phyloP scores from a whole-genome alignment of 2,888 invertebrate genomes.

The Hylaea fasciaria region DNA sequence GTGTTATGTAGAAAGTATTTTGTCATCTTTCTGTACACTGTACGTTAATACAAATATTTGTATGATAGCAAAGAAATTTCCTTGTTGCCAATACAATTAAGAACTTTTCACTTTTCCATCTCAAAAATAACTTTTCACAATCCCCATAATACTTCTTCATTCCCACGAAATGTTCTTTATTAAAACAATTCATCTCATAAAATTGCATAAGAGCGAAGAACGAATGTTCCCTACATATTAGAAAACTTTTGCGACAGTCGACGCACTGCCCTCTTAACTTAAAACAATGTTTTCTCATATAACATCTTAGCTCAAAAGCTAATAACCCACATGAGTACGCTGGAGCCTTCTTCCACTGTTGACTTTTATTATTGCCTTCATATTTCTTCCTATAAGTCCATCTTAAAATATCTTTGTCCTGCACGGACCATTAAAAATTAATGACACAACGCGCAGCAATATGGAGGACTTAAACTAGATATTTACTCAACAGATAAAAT shows the following conservation, averaged over 20 bases:
- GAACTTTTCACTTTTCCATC: not conserved
- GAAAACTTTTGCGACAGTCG: slow-evolving; percentile 16
- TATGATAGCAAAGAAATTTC: too few species aligned
- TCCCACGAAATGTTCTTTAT: slow-evolving; percentile 2
- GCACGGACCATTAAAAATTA: slow-evolving; percentile 50
- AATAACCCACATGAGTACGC: slow-evolving; percentile 33
- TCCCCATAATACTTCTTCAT: not conserved
- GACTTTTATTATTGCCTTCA: slow-evolving; percentile 28
- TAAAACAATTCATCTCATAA: slow-evolving; percentile 16
- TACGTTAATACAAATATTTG: too few species aligned
- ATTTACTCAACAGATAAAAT: slow-evolving; percentile 49
- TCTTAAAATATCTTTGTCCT: slow-evolving; percentile 31
- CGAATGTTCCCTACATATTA: slow-evolving; percentile 23
- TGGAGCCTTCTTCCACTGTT: slow-evolving; percentile 29
- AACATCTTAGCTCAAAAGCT: slow-evolving; percentile 54
- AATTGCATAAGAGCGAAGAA: slow-evolving; percentile 2
- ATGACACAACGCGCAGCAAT: slow-evolving; percentile 44
- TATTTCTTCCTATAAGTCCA: slow-evolving; percentile 26
- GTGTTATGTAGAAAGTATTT: too few species aligned
- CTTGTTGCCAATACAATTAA: too few species aligned
- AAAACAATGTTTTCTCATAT: slow-evolving; percentile 60
- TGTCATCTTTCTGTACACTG: too few species aligned
- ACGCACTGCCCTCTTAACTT: slow-evolving; percentile 44
- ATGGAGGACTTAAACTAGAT: slow-evolving; percentile 40
- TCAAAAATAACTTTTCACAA: not conserved